Percentiles rank a stretch among this genome's conserved stretches.
Conservation (phyloP, 2,888 invertebrate genomes). For the Andrena marginata region DNA sequence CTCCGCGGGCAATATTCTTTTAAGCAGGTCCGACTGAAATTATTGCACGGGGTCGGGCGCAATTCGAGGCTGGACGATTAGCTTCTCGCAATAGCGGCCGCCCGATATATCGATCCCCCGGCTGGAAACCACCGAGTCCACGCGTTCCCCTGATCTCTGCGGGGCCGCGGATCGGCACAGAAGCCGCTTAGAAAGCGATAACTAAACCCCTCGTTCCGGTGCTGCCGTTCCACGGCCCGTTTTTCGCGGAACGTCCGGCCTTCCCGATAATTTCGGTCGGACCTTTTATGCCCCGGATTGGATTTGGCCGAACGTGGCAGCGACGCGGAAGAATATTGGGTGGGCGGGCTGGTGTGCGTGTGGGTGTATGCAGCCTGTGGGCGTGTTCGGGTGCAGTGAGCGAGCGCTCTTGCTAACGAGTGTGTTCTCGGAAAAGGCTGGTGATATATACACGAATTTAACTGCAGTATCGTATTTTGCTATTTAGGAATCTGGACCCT, state of each 20-base stretch:
- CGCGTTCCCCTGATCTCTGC: conserved; percentile 41
- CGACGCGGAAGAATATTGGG: conserved; percentile 53
- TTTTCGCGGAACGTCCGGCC: conserved; percentile 62
- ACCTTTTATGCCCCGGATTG: conserved; percentile 78
- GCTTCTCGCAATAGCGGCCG: conserved; percentile 42
- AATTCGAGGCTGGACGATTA: conserved; percentile 52
- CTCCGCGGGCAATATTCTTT: conserved; percentile 7
- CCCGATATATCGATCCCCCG: conserved; percentile 56
- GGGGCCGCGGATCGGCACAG: conserved; percentile 54
- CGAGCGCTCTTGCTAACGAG: not conserved
- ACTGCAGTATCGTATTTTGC: not conserved
- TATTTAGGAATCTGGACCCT: not conserved
- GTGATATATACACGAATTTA: conserved; percentile 3
- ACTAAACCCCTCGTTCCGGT: conserved; percentile 59
- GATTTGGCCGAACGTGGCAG: conserved; percentile 72
- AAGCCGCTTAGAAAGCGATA: conserved; percentile 64
- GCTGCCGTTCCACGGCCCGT: conserved; percentile 55
- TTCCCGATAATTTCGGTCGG: conserved; percentile 77
- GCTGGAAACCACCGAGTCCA: conserved; percentile 31
- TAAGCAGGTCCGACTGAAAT: not conserved
- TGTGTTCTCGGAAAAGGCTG: conserved; percentile 5
- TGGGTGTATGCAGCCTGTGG: not conserved
- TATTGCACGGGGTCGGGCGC: conserved; percentile 19
- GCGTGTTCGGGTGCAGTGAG: conserved; percentile 12
- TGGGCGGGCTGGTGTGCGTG: conserved; percentile 6